Conservation (phyloP, 1,140 invertebrate genomes). For the Zaprionus lachaisei region DNA sequence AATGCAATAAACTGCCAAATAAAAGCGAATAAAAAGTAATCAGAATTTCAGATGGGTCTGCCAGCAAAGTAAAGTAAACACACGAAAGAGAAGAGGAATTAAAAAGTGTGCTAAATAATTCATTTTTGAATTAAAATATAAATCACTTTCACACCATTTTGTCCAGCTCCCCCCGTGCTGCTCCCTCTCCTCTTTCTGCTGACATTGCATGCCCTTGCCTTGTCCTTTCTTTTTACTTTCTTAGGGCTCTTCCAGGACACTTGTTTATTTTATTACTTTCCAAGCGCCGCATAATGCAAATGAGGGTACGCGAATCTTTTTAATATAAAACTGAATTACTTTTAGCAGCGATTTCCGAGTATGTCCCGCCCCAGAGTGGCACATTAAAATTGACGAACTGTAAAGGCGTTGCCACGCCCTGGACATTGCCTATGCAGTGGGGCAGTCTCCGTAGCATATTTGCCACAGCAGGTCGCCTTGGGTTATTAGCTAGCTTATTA, state of each 20-base stretch:
- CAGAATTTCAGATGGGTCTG: constrained; percentile 74
- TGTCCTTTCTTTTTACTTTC: constrained; percentile 44
- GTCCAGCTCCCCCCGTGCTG: constrained; percentile 8
- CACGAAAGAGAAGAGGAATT: constrained; percentile 62
- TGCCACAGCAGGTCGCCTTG: constrained; percentile 61
- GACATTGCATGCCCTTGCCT: constrained; percentile 33
- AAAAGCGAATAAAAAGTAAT: constrained; percentile 79
- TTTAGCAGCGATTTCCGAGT: constrained; percentile 81
- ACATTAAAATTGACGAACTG: constrained; percentile 84
- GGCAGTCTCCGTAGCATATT: constrained; percentile 28
- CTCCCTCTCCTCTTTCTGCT: not conserved
- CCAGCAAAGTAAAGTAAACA: constrained; percentile 46
- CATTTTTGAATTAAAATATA: constrained; percentile 84
- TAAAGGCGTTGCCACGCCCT: constrained; percentile 61
- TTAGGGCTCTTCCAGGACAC: constrained; percentile 55
- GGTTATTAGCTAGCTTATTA: constrained; percentile 82
- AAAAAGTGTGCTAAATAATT: constrained; percentile 84
- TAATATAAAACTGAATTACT: constrained; percentile 83
- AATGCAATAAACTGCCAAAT: constrained; percentile 78
- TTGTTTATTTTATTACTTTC: constrained; percentile 83
- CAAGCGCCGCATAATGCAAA: constrained; percentile 43
- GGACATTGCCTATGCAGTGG: not conserved
- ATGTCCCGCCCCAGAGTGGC: constrained; percentile 39
- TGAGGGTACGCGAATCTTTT: constrained; percentile 63
- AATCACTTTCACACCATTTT: constrained; percentile 84